Percentiles rank a stretch among this genome's conserved stretches.
Evolutionary conservation across 2,113 vertebrate genomes (phyloP).

Genomic region (Notiomystis cincta): DNA sequence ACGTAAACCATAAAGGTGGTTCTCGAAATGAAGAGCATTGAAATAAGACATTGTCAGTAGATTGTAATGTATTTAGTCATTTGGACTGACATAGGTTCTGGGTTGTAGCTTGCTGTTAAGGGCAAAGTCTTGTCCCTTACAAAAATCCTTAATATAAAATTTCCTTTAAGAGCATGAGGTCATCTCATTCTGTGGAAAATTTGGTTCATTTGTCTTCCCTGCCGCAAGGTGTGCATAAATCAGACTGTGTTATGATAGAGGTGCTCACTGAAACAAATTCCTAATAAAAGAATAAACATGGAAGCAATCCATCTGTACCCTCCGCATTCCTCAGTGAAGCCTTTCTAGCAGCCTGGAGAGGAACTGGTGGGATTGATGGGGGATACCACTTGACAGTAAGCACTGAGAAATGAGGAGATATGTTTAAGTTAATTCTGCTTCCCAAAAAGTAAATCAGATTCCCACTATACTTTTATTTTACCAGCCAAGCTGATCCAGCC

Average conservation of each 20-base stretch:
- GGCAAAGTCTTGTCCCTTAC: not conserved
- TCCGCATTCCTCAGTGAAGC: constrained; percentile 2
- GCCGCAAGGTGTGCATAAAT: constrained; percentile 35
- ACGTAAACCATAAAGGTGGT: not conserved
- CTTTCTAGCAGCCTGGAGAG: not conserved
- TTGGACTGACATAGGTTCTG: not conserved
- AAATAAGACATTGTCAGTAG: not conserved
- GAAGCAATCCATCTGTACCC: constrained; percentile 25
- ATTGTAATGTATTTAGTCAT: constrained; percentile 1
- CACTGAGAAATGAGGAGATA: not conserved
- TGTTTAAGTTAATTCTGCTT: not conserved
- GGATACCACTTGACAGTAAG: not conserved
- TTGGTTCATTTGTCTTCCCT: not conserved
- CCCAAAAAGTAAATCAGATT: not conserved
- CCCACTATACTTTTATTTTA: not conserved
- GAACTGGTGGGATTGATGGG: not conserved
- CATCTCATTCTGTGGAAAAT: constrained; percentile 8
- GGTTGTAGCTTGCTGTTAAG: not conserved
- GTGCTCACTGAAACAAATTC: constrained; percentile 34
- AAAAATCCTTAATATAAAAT: not conserved
- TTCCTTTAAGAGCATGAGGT: not conserved
- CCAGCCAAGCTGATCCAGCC: not conserved
- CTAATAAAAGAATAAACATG: constrained; percentile 36
- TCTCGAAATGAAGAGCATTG: not conserved
- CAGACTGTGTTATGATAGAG: constrained; percentile 41